Evolutionary conservation across 2,113 vertebrate species (phyloP), one percentile per base, ranked within the genome.

Genomic region (Orthonyx spaldingii): DNA sequence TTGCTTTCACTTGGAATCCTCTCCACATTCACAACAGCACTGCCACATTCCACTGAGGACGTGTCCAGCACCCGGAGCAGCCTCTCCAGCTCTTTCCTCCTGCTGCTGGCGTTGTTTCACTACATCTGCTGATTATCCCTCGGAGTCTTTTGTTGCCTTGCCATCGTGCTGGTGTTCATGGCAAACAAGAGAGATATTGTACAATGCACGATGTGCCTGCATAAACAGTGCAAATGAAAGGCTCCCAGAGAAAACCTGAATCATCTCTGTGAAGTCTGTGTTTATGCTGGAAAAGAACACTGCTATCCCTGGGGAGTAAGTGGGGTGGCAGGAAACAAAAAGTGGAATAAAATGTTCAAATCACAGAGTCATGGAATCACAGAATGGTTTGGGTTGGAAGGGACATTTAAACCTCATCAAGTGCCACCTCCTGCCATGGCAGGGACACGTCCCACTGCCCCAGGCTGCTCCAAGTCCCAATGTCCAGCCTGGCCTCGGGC

Each of bases 181-280:
- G 15, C 66, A 46, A 89, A 96, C 87, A 89, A 86, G 42, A 27
- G 41, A 82, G 78, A 71, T 27, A 46, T 18, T 94, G 76, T 95
- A 72, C 74, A 64, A 44, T 3, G n/a, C 13, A 15, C 4, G 14
- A 61, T 4, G 17, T 22, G 78, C 65, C 89, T 91, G 47, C 39
- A 57, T 71, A 94, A 96, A 91, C 64, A 91, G 15, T 21, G 76
- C 64, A 82, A 85, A 78, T 28, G 69, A 91, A 78, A 93, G 66
- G 53, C 63, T 63, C 7, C 11, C 32, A 68, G 35, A 28, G 70
- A 92, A 87, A 93, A 82, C 50, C 52, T 5, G 79, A 72, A 87
- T 50, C 68, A 65, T 80, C 63, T 74, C 44, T 80, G 39, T 17
- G 64, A 90, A 72, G 24, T 16, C 76, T 76, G 46, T 39, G 39